Base-by-base conservation (phyloP, 2,888 invertebrate species). In the Nomada lathburiana region DNA sequence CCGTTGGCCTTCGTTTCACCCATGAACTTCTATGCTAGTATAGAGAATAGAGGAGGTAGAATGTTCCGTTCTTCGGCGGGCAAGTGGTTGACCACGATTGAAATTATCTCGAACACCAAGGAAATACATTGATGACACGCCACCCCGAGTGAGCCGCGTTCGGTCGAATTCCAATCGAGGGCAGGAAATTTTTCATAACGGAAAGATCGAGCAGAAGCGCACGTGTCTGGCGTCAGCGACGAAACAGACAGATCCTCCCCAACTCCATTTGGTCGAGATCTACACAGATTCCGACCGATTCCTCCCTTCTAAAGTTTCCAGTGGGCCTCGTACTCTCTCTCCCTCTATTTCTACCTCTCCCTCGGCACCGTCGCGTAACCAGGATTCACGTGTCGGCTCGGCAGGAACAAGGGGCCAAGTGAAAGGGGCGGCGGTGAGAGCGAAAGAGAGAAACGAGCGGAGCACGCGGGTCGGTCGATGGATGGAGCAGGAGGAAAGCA, bases 151-250 rank as follows among this genome's bases (percentile, higher is more conserved):
- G 36, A 7, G 36, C 7, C 36, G 7, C 36, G 36, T 1, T 36
- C 7, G 36, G 36, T 36, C 23, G 55, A 55, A 55, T 55, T 55
- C 20, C 55, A 55, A n/a, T 4, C 10, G 18, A 23, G 64, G 26
- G n/a, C 9, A n/a, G 63, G 10, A 20, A 67, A 53, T 67, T 67
- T 64, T 64, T 50, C 50, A 68, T 26, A 36, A 62, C 20, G 42
- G 4, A n/a, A 80, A 57, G 57, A 68, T 29, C 59, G 64, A 64
- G 42, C 65, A 52, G 55, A 68, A 89, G 88, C 84, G 88, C 88
- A 89, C 88, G 88, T 88, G 89, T 89, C 91, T 92, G 26, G 52
- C 57, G 91, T 89, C 89, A 89, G 88, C 90, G 90, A 90, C 90
- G 91, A 90, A 86, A 90, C 91, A 92, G 91, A 86, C 90, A 89